Conservation (phyloP, 2,797 vertebrate genomes). For the Propithecus deckenii region DNA sequence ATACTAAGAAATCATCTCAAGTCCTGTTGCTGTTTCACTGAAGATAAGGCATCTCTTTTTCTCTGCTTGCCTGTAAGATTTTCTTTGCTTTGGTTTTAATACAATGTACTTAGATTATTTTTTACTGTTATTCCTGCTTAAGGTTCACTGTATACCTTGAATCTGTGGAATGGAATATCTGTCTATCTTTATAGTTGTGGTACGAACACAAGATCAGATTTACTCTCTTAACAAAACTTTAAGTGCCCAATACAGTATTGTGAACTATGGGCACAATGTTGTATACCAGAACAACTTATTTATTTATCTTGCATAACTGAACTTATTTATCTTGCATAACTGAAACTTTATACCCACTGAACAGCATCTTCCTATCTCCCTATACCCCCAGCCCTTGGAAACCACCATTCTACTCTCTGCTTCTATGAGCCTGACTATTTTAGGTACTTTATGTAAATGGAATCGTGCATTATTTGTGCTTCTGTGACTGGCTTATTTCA, state of each 20-base stretch:
- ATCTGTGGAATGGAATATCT: not conserved
- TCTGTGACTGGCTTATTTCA: not conserved
- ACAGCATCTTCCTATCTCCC: not conserved
- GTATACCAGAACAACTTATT: too few species aligned
- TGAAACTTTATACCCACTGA: not conserved
- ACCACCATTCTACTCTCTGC: not conserved
- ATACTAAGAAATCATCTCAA: not conserved
- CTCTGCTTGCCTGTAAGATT: not conserved
- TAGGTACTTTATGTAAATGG: not conserved
- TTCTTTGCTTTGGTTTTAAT: not conserved
- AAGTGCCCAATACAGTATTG: not conserved
- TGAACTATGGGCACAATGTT: not conserved
- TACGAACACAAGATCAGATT: not conserved
- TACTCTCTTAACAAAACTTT: not conserved
- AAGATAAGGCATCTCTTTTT: not conserved
- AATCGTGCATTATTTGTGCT: not conserved
- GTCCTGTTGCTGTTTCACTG: not conserved
- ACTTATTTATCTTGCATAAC: not conserved
- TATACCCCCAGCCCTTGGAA: not conserved
- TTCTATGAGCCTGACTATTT: not conserved
- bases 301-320: not conserved
- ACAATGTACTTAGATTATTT: not conserved
- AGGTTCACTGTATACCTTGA: not conserved
- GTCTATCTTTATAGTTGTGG: not conserved
- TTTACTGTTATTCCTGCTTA: not conserved